A percentile compares a stretch with the other conserved stretches of the same genome.
These are phyloP conservation scores for Tetrax tetrax DNA, from an alignment of 2,113 vertebrate species.

Conservation along the genomic window DNA sequence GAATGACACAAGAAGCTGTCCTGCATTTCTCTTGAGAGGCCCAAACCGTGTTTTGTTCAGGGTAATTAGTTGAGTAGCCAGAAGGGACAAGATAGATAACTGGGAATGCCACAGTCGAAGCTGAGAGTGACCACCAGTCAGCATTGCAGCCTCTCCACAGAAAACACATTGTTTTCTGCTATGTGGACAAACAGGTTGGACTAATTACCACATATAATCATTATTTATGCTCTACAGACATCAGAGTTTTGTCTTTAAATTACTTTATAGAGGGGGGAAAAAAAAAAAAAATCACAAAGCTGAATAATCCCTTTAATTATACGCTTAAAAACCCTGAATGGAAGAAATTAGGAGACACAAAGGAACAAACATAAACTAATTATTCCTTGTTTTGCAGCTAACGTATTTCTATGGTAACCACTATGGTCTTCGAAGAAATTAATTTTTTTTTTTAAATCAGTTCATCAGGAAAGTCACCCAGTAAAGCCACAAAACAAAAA, in stretches of 20 bases:
- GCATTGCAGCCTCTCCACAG: neutral
- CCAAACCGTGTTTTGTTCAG: neutral
- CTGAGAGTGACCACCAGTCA: neutral
- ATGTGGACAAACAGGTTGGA: slow-evolving; percentile 70
- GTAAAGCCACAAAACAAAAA: slow-evolving; percentile 48
- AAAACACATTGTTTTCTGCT: slow-evolving; percentile 51
- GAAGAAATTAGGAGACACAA: slow-evolving; percentile 75
- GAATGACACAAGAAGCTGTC: neutral
- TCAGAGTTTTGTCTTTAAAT: slow-evolving; percentile 74
- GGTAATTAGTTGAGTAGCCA: neutral
- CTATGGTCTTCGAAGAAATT: slow-evolving; percentile 10
- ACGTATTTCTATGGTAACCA: slow-evolving; percentile 62
- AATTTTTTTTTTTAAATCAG: slow-evolving; percentile 5
- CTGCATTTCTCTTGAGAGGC: neutral
- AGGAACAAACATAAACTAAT: slow-evolving; percentile 68
- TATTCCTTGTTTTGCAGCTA: slow-evolving; percentile 65
- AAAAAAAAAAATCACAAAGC: neutral
- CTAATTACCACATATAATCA: slow-evolving; percentile 70
- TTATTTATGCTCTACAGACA: slow-evolving; percentile 65
- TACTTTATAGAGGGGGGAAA: slow-evolving; percentile 36
- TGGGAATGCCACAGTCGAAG: neutral
- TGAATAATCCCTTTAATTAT: slow-evolving; percentile 77
- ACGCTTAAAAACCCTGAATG: slow-evolving; percentile 70
- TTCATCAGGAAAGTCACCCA: slow-evolving; percentile 43
- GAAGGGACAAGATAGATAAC: neutral